Evolutionary conservation across 2,113 vertebrate genomes (phyloP), one percentile per base, ranked within the genome.

Genomic region (Carassius auratus): DNA sequence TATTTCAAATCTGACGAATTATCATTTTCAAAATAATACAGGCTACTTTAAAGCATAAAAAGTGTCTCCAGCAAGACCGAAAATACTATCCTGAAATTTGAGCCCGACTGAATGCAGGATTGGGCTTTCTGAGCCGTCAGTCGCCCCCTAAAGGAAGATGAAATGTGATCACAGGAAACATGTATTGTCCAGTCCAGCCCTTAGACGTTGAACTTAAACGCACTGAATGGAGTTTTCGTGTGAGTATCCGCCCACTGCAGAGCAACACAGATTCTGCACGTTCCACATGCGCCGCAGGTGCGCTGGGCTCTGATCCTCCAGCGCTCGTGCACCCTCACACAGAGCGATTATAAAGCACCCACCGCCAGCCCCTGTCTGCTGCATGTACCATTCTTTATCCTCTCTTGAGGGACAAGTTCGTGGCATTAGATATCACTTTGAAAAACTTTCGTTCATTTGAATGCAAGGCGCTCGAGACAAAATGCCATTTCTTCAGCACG

Each of bases 401-500:
- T 8, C 10, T 21, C 45, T 36, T 10, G 1, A 50, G 19, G 66
- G 9, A 55, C 66, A 21, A 66, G 23, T 2, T 10, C 15, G 14
- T 62, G 8, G 3, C 21, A 48, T 50, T 68, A 66, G 15, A 64
- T 3, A 48, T 68, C 23, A 33, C 38, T 81, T 26, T 30, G 38
- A 13, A 33, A 62, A 52, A 81, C 38, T n/a, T 81, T 21, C 4
- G 19, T 23, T 38, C 0, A 23, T 42, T 2, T 74, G 36, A n/a
- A 64, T 55, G 33, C 15, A 38, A 14, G 36, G 23, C 52, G 45
- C 38, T 61, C 26, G 17, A 4, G 71, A 38, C 36, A 76, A 45
- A 26, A 96, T 97, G 96, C 96, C 94, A 8, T 88, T 96, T 52
- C 85, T 92, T 10, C 94, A 95, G 87, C 93, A 91, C 76, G 86